These are phyloP conservation scores for Podocnemis expansa DNA, from an alignment of 2,113 vertebrate genomes.

Conservation along the genomic window DNA sequence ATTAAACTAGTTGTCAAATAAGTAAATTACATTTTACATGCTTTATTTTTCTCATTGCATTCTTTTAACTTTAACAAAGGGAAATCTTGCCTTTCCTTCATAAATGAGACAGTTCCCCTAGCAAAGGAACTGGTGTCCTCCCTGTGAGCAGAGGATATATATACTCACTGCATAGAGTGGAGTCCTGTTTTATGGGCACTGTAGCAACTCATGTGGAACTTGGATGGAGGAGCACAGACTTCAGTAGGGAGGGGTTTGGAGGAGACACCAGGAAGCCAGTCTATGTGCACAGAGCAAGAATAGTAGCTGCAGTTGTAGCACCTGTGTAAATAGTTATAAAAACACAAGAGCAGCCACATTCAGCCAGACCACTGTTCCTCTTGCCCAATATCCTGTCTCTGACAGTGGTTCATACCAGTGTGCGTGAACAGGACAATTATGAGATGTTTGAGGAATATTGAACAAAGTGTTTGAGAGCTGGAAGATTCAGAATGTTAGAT, in stretches of 20 bases:
- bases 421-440: neutral
- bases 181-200: neutral
- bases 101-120: neutral
- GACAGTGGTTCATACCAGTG: neutral
- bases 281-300: neutral
- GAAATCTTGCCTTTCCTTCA: neutral
- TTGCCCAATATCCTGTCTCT: neutral
- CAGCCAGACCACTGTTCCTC: neutral
- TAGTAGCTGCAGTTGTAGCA: neutral
- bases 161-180: neutral
- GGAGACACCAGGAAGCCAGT: neutral
- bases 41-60: neutral
- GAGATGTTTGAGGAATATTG: neutral
- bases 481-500: neutral
- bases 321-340: neutral
- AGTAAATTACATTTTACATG: neutral
- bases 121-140: accelerated
- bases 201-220: neutral
- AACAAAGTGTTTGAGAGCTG: neutral
- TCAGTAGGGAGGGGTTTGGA: neutral
- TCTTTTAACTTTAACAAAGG: neutral
- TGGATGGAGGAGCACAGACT: neutral
- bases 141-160: accelerated
- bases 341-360: neutral
- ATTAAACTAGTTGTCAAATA: neutral